Evolutionary conservation across 2,113 vertebrate species (phyloP).

Genomic region (Rhinoptilus africanus): DNA sequence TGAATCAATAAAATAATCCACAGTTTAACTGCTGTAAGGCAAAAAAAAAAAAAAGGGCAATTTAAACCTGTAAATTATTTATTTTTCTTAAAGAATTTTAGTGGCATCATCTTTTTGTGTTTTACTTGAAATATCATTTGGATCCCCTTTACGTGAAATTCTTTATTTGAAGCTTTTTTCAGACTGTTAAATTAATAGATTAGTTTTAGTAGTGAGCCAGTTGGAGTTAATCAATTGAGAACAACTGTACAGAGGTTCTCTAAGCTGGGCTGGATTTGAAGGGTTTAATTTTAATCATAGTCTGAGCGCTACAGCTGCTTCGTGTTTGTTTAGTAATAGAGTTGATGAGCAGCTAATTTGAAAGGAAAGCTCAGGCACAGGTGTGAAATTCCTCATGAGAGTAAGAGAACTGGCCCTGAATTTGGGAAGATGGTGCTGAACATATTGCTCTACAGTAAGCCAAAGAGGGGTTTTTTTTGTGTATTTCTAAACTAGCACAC

Average conservation of each 20-base stretch:
- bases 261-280: conserved; percentile 61
- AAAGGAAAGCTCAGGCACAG: conserved; percentile 49
- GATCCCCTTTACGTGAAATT: background rate
- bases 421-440: background rate
- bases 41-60: background rate
- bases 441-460: background rate
- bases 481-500: background rate
- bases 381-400: conserved; percentile 37
- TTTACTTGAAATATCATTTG: conserved; percentile 40
- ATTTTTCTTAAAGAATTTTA: conserved; percentile 22
- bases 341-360: conserved; percentile 64
- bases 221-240: conserved; percentile 64
- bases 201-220: conserved; percentile 53
- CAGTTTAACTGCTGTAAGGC: background rate
- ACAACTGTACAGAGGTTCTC: conserved; percentile 41
- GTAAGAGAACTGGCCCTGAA: conserved; percentile 17
- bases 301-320: conserved; percentile 60
- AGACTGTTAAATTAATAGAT: conserved; percentile 52
- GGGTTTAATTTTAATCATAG: conserved; percentile 60
- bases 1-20: conserved; percentile 18
- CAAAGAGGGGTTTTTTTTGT: background rate
- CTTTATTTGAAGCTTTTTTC: conserved; percentile 50
- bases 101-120: background rate
- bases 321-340: conserved; percentile 71
- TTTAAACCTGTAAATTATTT: conserved; percentile 22